These are phyloP conservation scores for Phenganax subtilis DNA, from an alignment of 92 coral and sea anemone species.

Conservation along the genomic window DNA sequence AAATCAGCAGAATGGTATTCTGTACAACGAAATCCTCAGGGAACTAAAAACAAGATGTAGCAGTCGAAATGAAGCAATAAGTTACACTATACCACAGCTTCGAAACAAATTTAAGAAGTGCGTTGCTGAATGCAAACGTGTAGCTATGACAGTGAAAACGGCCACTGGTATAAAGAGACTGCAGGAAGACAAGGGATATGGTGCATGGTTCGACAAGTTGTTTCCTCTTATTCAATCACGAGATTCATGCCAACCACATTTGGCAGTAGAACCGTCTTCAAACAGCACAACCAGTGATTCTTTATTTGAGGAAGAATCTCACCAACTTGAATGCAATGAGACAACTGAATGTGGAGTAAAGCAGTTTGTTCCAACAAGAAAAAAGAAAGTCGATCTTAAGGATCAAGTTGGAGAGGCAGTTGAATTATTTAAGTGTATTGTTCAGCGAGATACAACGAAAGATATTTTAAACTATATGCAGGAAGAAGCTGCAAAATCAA, in stretches of 20 bases:
- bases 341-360: no score
- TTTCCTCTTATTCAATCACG: conserved; percentile 39
- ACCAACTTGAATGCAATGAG: no score
- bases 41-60: conserved; percentile 36
- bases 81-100: conserved; percentile 30
- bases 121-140: conserved; percentile 41
- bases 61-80: conserved; percentile 21
- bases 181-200: conserved; percentile 38
- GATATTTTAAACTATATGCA: no score
- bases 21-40: conserved; percentile 32
- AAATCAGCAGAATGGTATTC: conserved; percentile 39
- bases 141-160: conserved; percentile 44
- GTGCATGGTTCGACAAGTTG: conserved; percentile 40
- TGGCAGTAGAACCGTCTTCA: no score
- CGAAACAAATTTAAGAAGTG: conserved; percentile 45
- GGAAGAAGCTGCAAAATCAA: no score
- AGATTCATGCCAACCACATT: conserved; percentile 12
- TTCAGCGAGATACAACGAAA: no score
- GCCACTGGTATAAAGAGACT: conserved; percentile 47
- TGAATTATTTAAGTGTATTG: no score
- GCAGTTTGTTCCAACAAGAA: no score
- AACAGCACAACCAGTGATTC: no score
- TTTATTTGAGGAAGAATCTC: no score
- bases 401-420: no score
- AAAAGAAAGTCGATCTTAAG: no score